A percentile compares a stretch with the other conserved stretches of the same genome.
These are phyloP conservation scores for Thereva unica DNA, from an alignment of 2,888 invertebrate species.

Conservation along the genomic window DNA sequence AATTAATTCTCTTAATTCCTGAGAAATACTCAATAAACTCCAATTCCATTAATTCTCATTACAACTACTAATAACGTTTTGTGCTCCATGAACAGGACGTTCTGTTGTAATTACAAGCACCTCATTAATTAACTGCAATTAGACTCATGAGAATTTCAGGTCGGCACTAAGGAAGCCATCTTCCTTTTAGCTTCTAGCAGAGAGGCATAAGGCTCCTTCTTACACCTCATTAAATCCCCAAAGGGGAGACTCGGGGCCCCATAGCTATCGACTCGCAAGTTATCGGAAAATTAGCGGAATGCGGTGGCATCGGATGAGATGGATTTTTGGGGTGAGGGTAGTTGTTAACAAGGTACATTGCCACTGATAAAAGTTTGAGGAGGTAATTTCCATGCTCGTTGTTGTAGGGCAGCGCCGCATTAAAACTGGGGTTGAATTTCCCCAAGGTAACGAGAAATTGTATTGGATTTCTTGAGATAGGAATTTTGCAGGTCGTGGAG, in stretches of 20 bases:
- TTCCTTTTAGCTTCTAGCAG: not conserved
- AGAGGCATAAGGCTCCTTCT: conserved; percentile 7
- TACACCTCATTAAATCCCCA: conserved; percentile 30
- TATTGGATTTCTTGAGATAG: too few relatives aligned
- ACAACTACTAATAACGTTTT: conserved; percentile 16
- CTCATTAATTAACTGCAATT: conserved; percentile 34
- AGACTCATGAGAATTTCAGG: conserved; percentile 31
- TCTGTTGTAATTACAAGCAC: conserved; percentile 23
- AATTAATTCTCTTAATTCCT: not conserved
- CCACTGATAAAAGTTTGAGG: too few relatives aligned
- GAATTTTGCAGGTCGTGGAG: too few relatives aligned
- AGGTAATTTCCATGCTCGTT: too few relatives aligned
- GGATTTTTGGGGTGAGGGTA: not conserved
- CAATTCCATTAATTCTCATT: conserved; percentile 22
- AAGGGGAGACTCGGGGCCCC: not conserved
- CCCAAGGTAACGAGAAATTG: too few relatives aligned
- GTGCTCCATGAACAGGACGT: conserved; percentile 5
- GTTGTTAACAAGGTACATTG: too few relatives aligned
- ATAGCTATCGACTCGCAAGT: too few relatives aligned
- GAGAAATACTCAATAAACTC: not conserved
- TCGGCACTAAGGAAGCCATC: conserved; percentile 17
- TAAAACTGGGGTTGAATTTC: too few relatives aligned
- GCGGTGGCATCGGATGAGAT: not conserved
- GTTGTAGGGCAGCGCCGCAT: too few relatives aligned
- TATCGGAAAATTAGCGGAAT: too few relatives aligned